Percentiles rank a stretch among this genome's conserved stretches.
These are phyloP conservation scores for Nematopogon swammerdamellus DNA, from an alignment of 2,888 invertebrate genomes.

Conservation along the genomic window DNA sequence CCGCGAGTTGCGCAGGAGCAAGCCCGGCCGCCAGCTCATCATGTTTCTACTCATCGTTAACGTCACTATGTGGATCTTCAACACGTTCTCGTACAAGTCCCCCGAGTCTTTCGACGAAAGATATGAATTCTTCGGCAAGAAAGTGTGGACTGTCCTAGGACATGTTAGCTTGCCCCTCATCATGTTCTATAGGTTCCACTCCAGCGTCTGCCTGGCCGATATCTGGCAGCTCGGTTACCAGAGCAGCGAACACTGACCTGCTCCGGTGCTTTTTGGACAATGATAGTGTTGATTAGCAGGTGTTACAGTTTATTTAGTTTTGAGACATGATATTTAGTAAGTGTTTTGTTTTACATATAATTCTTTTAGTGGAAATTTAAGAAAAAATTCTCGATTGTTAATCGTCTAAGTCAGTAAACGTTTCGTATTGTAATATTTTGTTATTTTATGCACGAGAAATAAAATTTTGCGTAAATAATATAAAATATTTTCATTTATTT, in stretches of 20 bases:
- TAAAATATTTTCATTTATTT: no score
- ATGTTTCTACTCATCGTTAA: slow-evolving; percentile 64
- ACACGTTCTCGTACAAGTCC: slow-evolving; percentile 43
- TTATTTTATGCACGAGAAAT: no score
- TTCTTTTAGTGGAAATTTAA: no score
- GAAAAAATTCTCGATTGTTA: no score
- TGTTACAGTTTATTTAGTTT: no score
- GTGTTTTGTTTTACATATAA: no score
- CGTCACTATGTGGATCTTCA: slow-evolving; percentile 63
- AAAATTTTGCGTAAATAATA: no score
- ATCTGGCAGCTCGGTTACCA: slow-evolving; percentile 65
- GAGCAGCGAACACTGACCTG: slow-evolving; percentile 18
- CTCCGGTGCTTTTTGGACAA: no score
- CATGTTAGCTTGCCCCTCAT: slow-evolving; percentile 61
- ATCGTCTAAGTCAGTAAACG: no score
- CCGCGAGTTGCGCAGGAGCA: slow-evolving; percentile 42
- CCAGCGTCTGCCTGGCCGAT: slow-evolving; percentile 61
- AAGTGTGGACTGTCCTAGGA: slow-evolving; percentile 59
- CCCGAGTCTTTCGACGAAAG: slow-evolving; percentile 20
- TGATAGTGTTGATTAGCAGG: no score
- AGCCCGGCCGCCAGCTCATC: slow-evolving; percentile 62
- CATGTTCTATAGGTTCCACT: slow-evolving; percentile 64
- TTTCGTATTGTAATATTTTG: no score
- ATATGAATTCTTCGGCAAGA: slow-evolving; percentile 56
- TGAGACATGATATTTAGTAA: no score